Conservation (phyloP, 2,888 invertebrate species). For the Blastobasis lacticolella region DNA sequence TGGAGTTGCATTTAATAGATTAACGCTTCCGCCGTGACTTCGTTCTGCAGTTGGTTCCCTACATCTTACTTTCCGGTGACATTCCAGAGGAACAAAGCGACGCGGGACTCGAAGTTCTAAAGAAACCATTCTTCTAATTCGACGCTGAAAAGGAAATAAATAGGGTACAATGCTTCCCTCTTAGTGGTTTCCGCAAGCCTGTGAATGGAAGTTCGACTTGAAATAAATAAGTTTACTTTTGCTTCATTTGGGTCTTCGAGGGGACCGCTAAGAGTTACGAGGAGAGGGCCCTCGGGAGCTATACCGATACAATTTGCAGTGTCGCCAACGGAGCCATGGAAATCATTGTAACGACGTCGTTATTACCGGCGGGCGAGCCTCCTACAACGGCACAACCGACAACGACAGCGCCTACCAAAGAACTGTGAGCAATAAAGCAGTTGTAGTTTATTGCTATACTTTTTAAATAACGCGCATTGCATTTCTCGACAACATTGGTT, state of each 20-base stretch:
- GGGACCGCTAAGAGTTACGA: too few relatives aligned
- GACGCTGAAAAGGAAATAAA: conserved; percentile 43
- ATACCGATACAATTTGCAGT: neutral
- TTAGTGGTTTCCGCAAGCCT: conserved; percentile 25
- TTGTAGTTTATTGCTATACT: conserved; percentile 1
- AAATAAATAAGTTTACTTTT: conserved; percentile 10
- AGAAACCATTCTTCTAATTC: conserved; percentile 45
- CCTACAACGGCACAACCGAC: too few relatives aligned
- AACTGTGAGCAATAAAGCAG: conserved; percentile 6
- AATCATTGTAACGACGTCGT: conserved; percentile 4
- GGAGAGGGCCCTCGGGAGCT: too few relatives aligned
- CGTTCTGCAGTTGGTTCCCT: neutral
- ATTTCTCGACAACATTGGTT: too few relatives aligned
- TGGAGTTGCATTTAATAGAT: too few relatives aligned
- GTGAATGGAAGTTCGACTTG: conserved; percentile 19
- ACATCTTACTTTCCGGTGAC: neutral
- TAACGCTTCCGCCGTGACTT: too few relatives aligned
- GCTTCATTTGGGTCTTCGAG: neutral
- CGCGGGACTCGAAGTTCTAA: conserved; percentile 2
- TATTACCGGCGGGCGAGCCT: too few relatives aligned
- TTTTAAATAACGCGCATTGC: conserved; percentile 2
- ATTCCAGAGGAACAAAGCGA: neutral
- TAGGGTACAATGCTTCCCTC: conserved; percentile 51
- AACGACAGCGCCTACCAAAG: neutral
- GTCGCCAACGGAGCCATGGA: neutral